Evolutionary conservation across 2,797 vertebrate genomes (phyloP), one percentile per base, ranked within the genome.

Genomic region (Lacerta agilis): DNA sequence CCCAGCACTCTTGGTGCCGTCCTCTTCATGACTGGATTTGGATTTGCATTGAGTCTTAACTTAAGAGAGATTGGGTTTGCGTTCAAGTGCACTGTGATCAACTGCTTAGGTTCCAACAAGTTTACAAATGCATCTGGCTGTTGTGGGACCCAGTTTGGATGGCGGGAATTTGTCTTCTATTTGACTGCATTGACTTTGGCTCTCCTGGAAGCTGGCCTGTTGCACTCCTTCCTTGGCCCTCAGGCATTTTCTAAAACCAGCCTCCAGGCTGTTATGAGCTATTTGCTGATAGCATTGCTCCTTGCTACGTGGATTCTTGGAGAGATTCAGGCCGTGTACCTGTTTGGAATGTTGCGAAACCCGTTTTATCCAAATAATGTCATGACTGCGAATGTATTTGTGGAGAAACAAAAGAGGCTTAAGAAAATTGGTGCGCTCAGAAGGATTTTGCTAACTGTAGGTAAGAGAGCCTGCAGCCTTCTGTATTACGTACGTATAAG

Each of bases 1-100:
- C 98, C 98, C 25, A 98, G 97, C 93, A 96, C 98, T 43, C 92
- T 98, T 89, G 98, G 97, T 90, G 97, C 98, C 90, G 98, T 99
- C 94, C 97, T 99, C 92, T 98, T 99, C 96, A 98, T 98, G 93
- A 97, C 98, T 94, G 98, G 97, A 92, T 97, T 96, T 97, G 99
- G 99, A 82, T 99, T 99, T 96, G 96, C 98, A 90, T 97, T 99
- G 93, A 99, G 99, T 96, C 98, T 99, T 97, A 98, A 99, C 94
- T 96, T 98, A 92, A 98, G 97, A 36, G 98, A 98, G 95, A 90
- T 98, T 86, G 92, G 92, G 85, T 94, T 95, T 88, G 95, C 97
- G 89, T 97, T 97, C 95, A 95, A 88, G 88, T 86, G 91, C 90
- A 92, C 89, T 87, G 41, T 95, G 96, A 91, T 87, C 93, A 90